phyloP scores from a whole-genome alignment of 2,888 invertebrate species.

The Drosophila tanythrix region DNA sequence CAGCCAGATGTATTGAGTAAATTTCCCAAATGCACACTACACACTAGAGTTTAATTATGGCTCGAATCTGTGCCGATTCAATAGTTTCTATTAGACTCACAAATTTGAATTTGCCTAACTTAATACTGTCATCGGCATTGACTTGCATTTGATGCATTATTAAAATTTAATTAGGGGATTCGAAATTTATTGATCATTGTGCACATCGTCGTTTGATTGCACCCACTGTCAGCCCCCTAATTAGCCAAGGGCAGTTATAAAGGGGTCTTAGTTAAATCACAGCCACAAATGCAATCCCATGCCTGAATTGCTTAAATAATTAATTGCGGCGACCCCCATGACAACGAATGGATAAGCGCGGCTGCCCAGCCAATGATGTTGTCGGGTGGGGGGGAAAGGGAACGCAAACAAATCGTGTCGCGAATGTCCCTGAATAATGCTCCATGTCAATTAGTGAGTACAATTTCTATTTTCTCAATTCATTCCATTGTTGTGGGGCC shows the following conservation, averaged over 20 bases:
- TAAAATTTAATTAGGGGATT: slow-evolving; percentile 4
- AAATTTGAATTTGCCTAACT: background rate
- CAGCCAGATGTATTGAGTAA: background rate
- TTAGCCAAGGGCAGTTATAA: slow-evolving; percentile 68
- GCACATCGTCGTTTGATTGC: slow-evolving; percentile 2
- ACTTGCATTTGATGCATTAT: background rate
- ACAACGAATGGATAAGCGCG: slow-evolving; percentile 23
- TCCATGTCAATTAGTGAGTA: slow-evolving; percentile 23
- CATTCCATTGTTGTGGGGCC: slow-evolving; percentile 1
- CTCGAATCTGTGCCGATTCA: background rate
- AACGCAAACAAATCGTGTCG: slow-evolving; percentile 30
- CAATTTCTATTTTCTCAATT: slow-evolving; percentile 31
- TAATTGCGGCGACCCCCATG: slow-evolving; percentile 59
- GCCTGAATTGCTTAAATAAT: slow-evolving; percentile 66
- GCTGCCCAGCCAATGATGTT: slow-evolving; percentile 14
- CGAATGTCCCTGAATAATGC: slow-evolving; percentile 47
- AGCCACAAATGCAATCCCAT: slow-evolving; percentile 58
- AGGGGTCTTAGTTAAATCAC: slow-evolving; percentile 53
- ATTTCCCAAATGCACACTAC: background rate
- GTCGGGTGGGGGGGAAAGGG: slow-evolving; percentile 21
- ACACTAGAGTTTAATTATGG: background rate
- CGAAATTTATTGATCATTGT: slow-evolving; percentile 8
- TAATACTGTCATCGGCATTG: background rate
- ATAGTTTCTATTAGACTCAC: background rate
- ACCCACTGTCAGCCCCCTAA: slow-evolving; percentile 48